Evolutionary conservation across 2,797 vertebrate genomes (phyloP), one percentile per base, ranked within the genome.

Genomic region (Scomberomorus guttatus): DNA sequence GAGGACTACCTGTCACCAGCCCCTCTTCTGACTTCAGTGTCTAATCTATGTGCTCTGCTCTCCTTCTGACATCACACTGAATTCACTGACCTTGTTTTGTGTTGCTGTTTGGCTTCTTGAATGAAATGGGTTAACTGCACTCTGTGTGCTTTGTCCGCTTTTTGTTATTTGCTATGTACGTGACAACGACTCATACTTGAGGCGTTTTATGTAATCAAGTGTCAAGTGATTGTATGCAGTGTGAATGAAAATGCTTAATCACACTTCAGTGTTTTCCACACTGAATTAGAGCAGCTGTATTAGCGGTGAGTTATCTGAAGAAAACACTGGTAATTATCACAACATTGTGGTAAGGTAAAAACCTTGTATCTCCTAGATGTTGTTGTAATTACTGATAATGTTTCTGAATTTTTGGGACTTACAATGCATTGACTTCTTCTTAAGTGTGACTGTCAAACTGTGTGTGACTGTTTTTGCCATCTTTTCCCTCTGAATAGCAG

Each of bases 121-220:
- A 6, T n/a, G 15, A 62, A 79, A 79, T 67, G 37, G 37, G 11
- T 51, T 44, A 1, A 55, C 29, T 0, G 11, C 15, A 27, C 50
- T 61, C 18, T 5, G 7, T 55, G n/a, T 56, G 22, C 32, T 56
- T 44, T 34, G 25, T 50, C 63, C 34, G 10, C 27, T 44, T 68
- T 25, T 37, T 59, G 2, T 81, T 37, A 34, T n/a, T n/a, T 65
- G 57, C 59, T 74, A 62, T 66, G 32, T 0, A 34, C 18, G 9
- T 48, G 65, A 48, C 32, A 59, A 11, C 73, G 73, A 81, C n/a
- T 79, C 66, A 59, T 37, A 63, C 24, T 68, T 34, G 9, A 56
- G 32, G 37, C 58, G 37, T 51, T 78, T 86, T 59, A 81, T 72
- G 69, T 29, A 83, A 87, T 76, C 39, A 32, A 75, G 66, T 75